phyloP scores from a whole-genome alignment of 2,113 vertebrate species.

The Trematomus loennbergii region DNA sequence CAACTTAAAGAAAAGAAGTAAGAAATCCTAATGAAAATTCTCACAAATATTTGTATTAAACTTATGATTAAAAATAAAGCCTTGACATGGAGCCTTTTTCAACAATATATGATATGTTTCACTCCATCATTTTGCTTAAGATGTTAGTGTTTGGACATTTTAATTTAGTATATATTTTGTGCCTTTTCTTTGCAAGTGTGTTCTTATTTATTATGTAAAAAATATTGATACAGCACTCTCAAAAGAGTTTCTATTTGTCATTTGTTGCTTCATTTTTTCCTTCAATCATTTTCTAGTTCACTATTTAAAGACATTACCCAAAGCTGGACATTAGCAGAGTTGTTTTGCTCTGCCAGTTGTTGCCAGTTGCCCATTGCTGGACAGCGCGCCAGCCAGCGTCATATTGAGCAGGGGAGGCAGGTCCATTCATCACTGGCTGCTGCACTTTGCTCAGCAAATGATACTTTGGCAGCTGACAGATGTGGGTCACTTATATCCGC shows the following conservation, averaged over 20 bases:
- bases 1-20: neutral
- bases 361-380: constrained; percentile 40
- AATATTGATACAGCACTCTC: too few species aligned
- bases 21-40: neutral
- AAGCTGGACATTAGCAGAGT: constrained; percentile 11
- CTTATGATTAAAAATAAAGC: neutral
- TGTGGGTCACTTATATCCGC: constrained; percentile 69
- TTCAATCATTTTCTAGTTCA: neutral
- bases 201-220: too few species aligned
- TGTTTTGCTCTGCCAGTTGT: constrained; percentile 32
- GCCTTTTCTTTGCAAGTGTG: too few species aligned
- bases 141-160: too few species aligned
- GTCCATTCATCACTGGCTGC: constrained; percentile 72
- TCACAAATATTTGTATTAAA: neutral
- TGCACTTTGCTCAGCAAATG: constrained; percentile 50
- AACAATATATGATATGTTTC: neutral
- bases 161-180: too few species aligned
- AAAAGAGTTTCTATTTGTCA: neutral
- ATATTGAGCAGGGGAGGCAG: constrained; percentile 57
- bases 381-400: constrained; percentile 55
- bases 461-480: constrained; percentile 71
- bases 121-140: neutral
- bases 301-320: neutral
- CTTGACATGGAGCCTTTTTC: neutral
- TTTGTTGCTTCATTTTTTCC: neutral